phyloP scores from a whole-genome alignment of 2,888 invertebrate genomes.

The Calliopum simillimum region DNA sequence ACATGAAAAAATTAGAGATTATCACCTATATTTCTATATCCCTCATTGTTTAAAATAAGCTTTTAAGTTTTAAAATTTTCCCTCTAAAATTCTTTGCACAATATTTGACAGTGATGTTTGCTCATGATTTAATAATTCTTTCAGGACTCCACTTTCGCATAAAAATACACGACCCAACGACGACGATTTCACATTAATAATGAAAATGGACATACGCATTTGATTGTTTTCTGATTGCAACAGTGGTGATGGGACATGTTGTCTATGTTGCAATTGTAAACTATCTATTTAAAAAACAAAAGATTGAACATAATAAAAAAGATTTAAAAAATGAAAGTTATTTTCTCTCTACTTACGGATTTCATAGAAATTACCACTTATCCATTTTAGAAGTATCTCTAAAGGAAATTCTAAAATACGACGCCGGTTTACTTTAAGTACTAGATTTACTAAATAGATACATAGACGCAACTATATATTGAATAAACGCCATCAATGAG shows the following conservation, averaged over 20 bases:
- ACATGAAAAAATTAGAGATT: too few relatives aligned
- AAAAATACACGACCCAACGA: constrained; percentile 50
- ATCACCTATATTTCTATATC: too few relatives aligned
- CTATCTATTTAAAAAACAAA: constrained; percentile 45
- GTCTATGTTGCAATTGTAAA: constrained; percentile 48
- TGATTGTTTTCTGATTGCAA: constrained; percentile 38
- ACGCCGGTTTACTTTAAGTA: constrained; percentile 55
- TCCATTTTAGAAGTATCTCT: constrained; percentile 56
- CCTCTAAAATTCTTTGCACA: constrained; percentile 46
- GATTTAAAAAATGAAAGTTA: constrained; percentile 9
- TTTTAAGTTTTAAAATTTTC: constrained; percentile 44
- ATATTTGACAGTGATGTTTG: constrained; percentile 43
- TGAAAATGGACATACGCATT: constrained; percentile 49
- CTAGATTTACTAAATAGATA: constrained; percentile 51
- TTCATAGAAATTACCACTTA: constrained; percentile 56
- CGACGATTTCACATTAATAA: constrained; percentile 50
- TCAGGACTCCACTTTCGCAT: constrained; percentile 51
- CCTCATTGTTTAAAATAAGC: too few relatives aligned
- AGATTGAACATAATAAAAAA: constrained; percentile 29
- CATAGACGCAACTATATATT: constrained; percentile 49
- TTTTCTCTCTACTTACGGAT: constrained; percentile 52
- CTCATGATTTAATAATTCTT: constrained; percentile 50
- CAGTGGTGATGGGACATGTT: constrained; percentile 44
- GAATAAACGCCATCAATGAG: not conserved
- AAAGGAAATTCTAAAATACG: constrained; percentile 61